Base-by-base conservation (phyloP, 2,888 invertebrate species). In the Agrilus biguttatus region DNA sequence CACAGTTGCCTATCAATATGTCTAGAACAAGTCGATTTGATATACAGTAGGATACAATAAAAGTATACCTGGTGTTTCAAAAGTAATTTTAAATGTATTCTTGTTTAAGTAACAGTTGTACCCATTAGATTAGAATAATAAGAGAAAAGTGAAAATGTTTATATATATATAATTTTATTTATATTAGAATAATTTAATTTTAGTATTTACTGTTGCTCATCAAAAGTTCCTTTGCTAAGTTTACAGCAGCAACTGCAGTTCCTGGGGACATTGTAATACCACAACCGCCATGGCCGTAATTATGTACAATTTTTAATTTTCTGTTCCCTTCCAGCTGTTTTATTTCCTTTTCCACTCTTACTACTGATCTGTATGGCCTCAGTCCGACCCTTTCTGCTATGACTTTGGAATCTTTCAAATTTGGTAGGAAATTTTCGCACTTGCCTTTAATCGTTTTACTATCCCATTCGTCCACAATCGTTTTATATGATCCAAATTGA, bases 281-380 rank as follows among this genome's bases (percentile, higher is more conserved):
- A 60, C 92, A 91, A 0, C 91, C 92, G 1, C 93, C 92, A 61
- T 95, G 95, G 0, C 95, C 95, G 60, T 95, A 95, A 64, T 93
- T 90, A 61, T 96, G 95, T 7, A 95, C 80, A 32, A 93, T 72
- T 71, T 78, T 73, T 1, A 70, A 48, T 49, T 62, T 69, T 49
- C 68, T 60, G 52, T 57, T 68, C 1, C 73, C 74, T 10, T 62
- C 48, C 32, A 49, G 43, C n/a, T 50, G 48, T 19, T 61, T 48
- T 21, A 54, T 50, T 57, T 86, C 84, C 0, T 71, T 65, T 56
- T 86, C 88, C 48, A 91, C 78, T 53, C 90, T 69, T 17, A 83
- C 75, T 36, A 77, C 70, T 55, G 71, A 69, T 40, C 93, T 73
- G 58, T 89, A 82, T 0, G 95, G 95, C 46, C 95, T 69, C 37